These are phyloP conservation scores for Perithous albicinctus DNA, from an alignment of 2,888 invertebrate species.

Conservation along the genomic window DNA sequence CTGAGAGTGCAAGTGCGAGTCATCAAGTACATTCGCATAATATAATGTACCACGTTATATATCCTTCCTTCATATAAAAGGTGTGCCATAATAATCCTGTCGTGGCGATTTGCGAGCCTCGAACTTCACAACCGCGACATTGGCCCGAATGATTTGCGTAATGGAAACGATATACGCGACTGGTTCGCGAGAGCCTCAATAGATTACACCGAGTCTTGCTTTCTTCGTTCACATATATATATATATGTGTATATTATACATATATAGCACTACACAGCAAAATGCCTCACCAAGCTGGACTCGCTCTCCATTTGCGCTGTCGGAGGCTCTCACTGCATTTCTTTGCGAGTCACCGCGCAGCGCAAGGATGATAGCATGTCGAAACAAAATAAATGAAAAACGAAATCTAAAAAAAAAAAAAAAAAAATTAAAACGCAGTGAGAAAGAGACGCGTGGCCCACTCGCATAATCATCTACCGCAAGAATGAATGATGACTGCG, in stretches of 20 bases:
- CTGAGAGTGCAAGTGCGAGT: slow-evolving; percentile 28
- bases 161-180: slow-evolving; percentile 73
- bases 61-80: slow-evolving; percentile 25
- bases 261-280: slow-evolving; percentile 1
- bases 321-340: slow-evolving; percentile 51
- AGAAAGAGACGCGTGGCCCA: slow-evolving; percentile 65
- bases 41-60: not conserved
- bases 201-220: slow-evolving; percentile 28
- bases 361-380: slow-evolving; percentile 21
- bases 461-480: slow-evolving; percentile 67
- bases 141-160: slow-evolving; percentile 77
- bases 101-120: slow-evolving; percentile 76
- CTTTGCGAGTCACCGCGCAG: slow-evolving; percentile 69
- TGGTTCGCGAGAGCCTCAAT: slow-evolving; percentile 26
- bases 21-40: slow-evolving; percentile 9
- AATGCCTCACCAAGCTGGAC: slow-evolving; percentile 17
- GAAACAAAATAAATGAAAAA: not conserved
- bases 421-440: slow-evolving; percentile 27
- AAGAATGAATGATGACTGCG: slow-evolving; percentile 75
- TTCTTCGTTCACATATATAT: slow-evolving; percentile 4
- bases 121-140: slow-evolving; percentile 69
- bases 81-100: slow-evolving; percentile 50
- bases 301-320: slow-evolving; percentile 28
- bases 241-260: not conserved
- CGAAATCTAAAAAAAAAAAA: slow-evolving; percentile 15